Percentiles rank a stretch among this genome's conserved stretches.
Conservation (phyloP, 2,797 vertebrate genomes). For the Anguilla pacifica region DNA sequence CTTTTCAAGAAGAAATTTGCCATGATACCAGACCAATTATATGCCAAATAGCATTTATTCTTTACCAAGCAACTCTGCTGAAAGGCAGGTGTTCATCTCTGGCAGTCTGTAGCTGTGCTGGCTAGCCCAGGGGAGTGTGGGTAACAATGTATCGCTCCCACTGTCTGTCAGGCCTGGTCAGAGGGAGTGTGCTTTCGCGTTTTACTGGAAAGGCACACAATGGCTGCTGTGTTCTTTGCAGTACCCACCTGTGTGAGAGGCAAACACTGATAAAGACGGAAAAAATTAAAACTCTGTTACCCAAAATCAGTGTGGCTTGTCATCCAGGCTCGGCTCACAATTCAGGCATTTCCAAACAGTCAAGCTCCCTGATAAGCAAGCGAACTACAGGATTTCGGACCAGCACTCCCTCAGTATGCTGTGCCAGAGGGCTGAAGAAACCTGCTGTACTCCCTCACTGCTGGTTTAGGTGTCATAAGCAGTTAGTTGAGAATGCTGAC, state of each 20-base stretch:
- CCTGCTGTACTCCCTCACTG: not conserved
- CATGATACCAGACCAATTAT: not conserved
- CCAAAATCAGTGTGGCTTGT: not conserved
- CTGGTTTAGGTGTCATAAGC: conserved; percentile 45
- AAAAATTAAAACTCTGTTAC: conserved; percentile 20
- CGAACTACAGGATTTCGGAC: not conserved
- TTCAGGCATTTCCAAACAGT: conserved; percentile 9
- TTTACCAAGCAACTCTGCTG: not conserved
- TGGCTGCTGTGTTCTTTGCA: conserved; percentile 25
- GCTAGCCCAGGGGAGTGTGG: not conserved
- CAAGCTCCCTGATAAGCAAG: not conserved
- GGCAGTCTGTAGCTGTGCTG: not conserved
- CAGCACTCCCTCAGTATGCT: not conserved
- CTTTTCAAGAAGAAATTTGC: not conserved
- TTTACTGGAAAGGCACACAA: conserved; percentile 15
- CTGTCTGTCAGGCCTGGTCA: conserved; percentile 8
- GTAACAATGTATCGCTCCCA: conserved; percentile 16
- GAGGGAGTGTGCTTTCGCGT: conserved; percentile 8
- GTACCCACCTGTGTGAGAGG: conserved; percentile 23
- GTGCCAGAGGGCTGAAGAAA: not conserved
- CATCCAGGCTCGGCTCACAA: not conserved
- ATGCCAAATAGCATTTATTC: not conserved
- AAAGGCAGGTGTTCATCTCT: not conserved
- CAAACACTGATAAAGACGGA: conserved; percentile 23
- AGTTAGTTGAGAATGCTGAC: conserved; percentile 59